These are phyloP conservation scores for Theocolax elegans DNA, from an alignment of 1,140 invertebrate genomes.

Conservation along the genomic window DNA sequence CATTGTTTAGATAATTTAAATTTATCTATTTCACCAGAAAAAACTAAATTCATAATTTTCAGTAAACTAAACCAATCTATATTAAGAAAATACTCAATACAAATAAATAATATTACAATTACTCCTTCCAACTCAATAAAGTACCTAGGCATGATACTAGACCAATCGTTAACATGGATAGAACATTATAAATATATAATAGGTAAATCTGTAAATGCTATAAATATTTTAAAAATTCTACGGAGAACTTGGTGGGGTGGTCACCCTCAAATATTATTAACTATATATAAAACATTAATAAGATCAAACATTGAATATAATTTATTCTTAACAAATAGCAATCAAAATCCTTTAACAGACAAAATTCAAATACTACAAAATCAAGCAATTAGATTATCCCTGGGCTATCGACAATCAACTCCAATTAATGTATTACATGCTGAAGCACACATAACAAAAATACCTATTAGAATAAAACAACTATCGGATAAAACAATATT, in stretches of 20 bases:
- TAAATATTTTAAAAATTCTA: conserved; percentile 34
- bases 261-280: conserved; percentile 29
- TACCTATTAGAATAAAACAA: neutral
- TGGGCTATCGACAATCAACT: neutral
- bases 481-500: neutral
- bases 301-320: conserved; percentile 33
- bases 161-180: conserved; percentile 39
- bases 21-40: conserved; percentile 6
- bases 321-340: neutral
- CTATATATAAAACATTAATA: conserved; percentile 39
- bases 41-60: conserved; percentile 20
- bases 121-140: neutral
- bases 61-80: neutral
- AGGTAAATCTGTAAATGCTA: conserved; percentile 5
- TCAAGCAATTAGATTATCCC: neutral
- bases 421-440: neutral
- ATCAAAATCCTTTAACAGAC: neutral
- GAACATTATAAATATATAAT: conserved; percentile 23
- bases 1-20: conserved; percentile 19
- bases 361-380: neutral
- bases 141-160: conserved; percentile 36
- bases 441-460: neutral
- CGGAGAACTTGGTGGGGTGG: conserved; percentile 38
- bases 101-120: conserved; percentile 14
- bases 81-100: neutral